Conservation (phyloP, 2,797 vertebrate genomes). For the Oreochromis grahami region DNA sequence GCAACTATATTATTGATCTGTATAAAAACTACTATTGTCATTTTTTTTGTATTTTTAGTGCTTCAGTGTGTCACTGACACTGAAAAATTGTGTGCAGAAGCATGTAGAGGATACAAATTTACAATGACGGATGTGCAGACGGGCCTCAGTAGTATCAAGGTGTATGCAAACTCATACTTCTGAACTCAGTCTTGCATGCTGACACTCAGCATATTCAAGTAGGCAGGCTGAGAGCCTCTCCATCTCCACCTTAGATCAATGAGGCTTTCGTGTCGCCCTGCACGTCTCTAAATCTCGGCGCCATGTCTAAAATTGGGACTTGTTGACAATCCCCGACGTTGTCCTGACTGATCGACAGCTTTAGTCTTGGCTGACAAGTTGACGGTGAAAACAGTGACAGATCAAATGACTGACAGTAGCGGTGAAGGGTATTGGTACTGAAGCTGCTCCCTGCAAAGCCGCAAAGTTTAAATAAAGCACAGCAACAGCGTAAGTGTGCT, state of each 20-base stretch:
- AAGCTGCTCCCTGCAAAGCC: conserved; percentile 20
- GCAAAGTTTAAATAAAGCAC: conserved; percentile 47
- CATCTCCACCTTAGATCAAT: conserved; percentile 31
- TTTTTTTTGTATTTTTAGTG: neutral
- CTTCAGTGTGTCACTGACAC: neutral
- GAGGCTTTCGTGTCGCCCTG: neutral
- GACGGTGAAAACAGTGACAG: conserved; percentile 21
- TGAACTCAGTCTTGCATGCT: neutral
- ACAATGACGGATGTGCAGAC: conserved; percentile 9
- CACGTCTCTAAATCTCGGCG: neutral
- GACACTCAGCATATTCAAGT: neutral
- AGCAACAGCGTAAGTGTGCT: conserved; percentile 1
- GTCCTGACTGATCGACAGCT: conserved; percentile 35
- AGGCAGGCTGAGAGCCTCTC: neutral
- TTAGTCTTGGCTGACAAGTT: conserved; percentile 46
- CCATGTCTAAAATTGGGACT: conserved; percentile 36
- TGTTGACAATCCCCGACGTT: neutral
- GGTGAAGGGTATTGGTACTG: neutral
- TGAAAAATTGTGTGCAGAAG: neutral
- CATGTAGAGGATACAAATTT: neutral
- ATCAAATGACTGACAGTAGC: conserved; percentile 30
- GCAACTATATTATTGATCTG: neutral
- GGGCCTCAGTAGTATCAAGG: neutral
- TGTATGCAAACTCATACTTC: neutral
- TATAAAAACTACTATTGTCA: neutral